phyloP scores from a whole-genome alignment of 2,888 invertebrate species.

The Serripes groenlandicus region DNA sequence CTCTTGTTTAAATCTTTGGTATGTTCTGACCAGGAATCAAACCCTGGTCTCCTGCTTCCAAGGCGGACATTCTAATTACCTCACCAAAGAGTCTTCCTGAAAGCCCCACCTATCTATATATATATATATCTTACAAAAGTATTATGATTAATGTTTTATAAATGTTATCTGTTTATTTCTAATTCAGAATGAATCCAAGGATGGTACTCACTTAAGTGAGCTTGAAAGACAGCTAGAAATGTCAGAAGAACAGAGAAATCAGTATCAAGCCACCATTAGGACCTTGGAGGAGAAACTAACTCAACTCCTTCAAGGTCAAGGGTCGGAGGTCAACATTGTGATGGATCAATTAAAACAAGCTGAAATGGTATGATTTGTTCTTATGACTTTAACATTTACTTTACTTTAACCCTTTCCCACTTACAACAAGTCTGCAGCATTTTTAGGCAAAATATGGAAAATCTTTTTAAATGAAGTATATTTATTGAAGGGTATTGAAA shows the following conservation, averaged over 20 bases:
- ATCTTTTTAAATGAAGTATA: background rate
- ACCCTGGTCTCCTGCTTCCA: too few species aligned
- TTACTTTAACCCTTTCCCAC: background rate
- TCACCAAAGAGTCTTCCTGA: too few species aligned
- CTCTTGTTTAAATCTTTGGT: too few species aligned
- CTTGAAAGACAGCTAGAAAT: conserved; percentile 52
- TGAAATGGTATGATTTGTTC: conserved; percentile 43
- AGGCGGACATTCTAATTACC: too few species aligned
- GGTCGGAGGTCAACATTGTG: conserved; percentile 64
- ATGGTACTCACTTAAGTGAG: conserved; percentile 20
- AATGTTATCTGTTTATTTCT: too few species aligned
- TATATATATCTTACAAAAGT: too few species aligned
- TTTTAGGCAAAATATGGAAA: background rate
- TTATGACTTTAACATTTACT: background rate
- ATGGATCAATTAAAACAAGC: conserved; percentile 66
- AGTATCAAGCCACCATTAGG: conserved; percentile 56
- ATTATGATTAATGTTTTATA: too few species aligned
- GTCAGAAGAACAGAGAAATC: conserved; percentile 48
- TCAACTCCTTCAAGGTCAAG: conserved; percentile 68
- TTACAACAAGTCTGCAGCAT: background rate
- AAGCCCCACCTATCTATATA: too few species aligned
- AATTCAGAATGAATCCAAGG: background rate
- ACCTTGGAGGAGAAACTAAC: conserved; percentile 70
- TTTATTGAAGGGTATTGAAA: background rate
- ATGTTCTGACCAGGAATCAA: too few species aligned